Evolutionary conservation across 2,888 invertebrate genomes (phyloP).

Genomic region (Hemithea aestivaria): DNA sequence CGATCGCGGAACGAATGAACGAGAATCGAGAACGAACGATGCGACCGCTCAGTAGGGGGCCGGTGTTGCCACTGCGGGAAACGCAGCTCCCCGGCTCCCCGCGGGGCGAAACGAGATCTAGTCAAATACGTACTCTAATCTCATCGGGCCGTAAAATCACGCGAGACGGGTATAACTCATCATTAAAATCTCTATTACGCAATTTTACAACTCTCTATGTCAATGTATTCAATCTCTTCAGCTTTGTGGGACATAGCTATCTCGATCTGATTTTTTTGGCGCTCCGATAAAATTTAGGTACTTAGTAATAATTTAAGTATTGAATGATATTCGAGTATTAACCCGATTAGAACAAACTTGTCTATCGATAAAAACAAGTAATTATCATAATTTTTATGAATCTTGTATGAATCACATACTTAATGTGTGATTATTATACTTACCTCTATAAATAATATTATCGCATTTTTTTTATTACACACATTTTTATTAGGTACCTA

Average conservation of each 20-base stretch:
- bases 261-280: conserved; percentile 3
- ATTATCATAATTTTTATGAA: too few relatives aligned
- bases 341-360: too few relatives aligned
- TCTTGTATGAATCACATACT: neutral
- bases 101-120: conserved; percentile 44
- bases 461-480: too few relatives aligned
- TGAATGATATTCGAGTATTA: too few relatives aligned
- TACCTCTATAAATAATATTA: too few relatives aligned
- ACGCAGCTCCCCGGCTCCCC: conserved; percentile 39
- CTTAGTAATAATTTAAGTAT: too few relatives aligned
- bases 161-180: conserved; percentile 31
- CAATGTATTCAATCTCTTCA: conserved; percentile 14
- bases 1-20: conserved; percentile 38
- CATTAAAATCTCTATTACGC: conserved; percentile 35
- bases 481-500: too few relatives aligned
- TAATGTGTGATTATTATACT: too few relatives aligned
- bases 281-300: conserved; percentile 7
- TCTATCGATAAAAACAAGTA: too few relatives aligned
- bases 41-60: conserved; percentile 58
- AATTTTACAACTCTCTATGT: conserved; percentile 38
- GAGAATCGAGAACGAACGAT: conserved; percentile 46
- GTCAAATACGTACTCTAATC: conserved; percentile 34
- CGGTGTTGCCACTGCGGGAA: conserved; percentile 72
- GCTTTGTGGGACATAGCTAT: conserved; percentile 10
- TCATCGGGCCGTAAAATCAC: conserved; percentile 42